Base-by-base conservation (phyloP, 2,797 vertebrate species). In the Hafferia zeledoni region DNA sequence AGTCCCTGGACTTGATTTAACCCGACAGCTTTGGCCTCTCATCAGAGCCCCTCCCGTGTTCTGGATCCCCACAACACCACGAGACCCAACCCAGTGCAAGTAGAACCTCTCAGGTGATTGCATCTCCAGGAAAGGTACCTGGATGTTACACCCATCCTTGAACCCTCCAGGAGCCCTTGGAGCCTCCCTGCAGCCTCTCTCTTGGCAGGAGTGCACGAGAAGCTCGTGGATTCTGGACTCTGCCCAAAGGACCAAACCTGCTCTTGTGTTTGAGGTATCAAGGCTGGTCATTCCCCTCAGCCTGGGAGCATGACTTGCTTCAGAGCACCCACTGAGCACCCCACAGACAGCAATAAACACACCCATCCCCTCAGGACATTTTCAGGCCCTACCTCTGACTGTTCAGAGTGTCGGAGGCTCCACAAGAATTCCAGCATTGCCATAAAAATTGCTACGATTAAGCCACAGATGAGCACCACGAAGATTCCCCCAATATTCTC, bases 401-500 rank as follows among this genome's bases (percentile, higher is more conserved):
- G 98, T 46, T 99, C 99, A 16, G 98, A 96, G 94, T 99, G 99
- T 53, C 99, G 99, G 90, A 99, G 98, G 98, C 99, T 99, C 99
- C 99, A 99, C 93, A 99, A 97, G 98, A 99, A 99, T 98, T 99
- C 99, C 98, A 99, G 97, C 98, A 99, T 99, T 23, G 99, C 99
- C 98, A 99, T 99, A 97, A 99, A 99, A 98, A 99, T 99, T 81
- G 99, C 99, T 97, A 99, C 99, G 95, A 99, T 98, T 97, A 99
- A 98, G 92, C 99, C 99, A 89, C 99, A 99, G 96, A 99, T 99
- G 97, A 99, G 98, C 97, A 99, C 99, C 97, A 99, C 99, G 31
- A 99, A 99, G 98, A 99, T 99, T 67, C 99, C 99, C 33, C 99
- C 99, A 23, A 99, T 99, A 94, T 99, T 99, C 98, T 99, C 99